Base-by-base conservation (phyloP, 2,113 vertebrate species). In the Laterallus jamaicensis region DNA sequence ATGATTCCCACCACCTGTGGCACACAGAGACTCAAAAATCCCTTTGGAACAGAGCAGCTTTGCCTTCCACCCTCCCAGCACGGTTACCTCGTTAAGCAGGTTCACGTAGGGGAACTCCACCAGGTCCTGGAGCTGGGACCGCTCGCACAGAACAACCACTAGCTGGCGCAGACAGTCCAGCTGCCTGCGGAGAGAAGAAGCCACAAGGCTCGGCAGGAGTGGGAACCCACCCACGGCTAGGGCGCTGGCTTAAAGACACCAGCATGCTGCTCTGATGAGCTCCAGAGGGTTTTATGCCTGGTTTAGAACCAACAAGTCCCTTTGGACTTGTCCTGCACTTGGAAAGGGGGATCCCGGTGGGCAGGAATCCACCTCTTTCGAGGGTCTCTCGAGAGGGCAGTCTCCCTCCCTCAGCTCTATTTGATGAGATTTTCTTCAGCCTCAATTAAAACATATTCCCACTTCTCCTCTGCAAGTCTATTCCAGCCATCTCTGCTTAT, bases 101-200 rank as follows among this genome's bases (percentile, higher is more conserved):
- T 99, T 99, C 74, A 99, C 97, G 3, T 99, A 99, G 8, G 99
- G 98, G 93, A 99, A 99, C 94, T 99, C 98, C 54, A 99, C 99
- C 55, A 99, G 98, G 88, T 99, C 99, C 90, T 99, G 98, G 5
- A 99, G 98, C 95, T 99, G 99, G 32, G 99, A 99, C 10, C 99
- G 98, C 83, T 99, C 99, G 21, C 99, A 99, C 40, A 99, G 98
- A 88, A 99, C 98, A 37, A 99, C 99, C 55, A 99, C 99, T 90
- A 99, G 97, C 97, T 99, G 99, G 63, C 99, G 98, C 55, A 99
- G 97, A 96, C 99, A 99, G 86, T 99, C 99, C 97, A 99, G 95
- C 96, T 99, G 99, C 97, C 99, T 99, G 66, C 10, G 1, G 52
- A 83, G 81, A 78, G 12, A 86, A 49, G 54, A 86, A 49, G 54